Base-by-base conservation (phyloP, 2,888 invertebrate genomes). In the Napeogenes inachia region DNA sequence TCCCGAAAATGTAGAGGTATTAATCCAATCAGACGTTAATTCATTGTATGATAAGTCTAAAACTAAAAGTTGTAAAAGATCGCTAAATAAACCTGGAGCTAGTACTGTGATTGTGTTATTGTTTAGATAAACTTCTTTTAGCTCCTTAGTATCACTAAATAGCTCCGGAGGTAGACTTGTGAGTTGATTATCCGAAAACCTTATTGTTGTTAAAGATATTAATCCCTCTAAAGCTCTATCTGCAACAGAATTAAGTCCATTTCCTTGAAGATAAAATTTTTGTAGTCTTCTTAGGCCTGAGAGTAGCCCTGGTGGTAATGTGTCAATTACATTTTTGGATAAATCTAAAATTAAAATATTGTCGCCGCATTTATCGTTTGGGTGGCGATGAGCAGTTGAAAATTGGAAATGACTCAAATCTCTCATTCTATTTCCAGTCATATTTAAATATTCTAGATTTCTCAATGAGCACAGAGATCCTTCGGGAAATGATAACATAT, bases 91-190 rank as follows among this genome's bases (percentile, higher is more conserved):
- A 33, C 95, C 95, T 10, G 95, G 95, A 56, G 95, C 95, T 45
- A 96, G 85, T 13, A 96, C 95, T 73, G 94, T 94, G 64, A 97
- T 93, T 46, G 95, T 94, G 82, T 97, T 97, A 80, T 96, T 96
- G 76, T 94, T 94, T 62, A 96, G 85, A 81, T 96, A 95, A 76
- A 96, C 93, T 85, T 96, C 95, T 81, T 94, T 94, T 54, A 96
- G 89, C 69, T 95, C 94, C 73, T 94, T 92, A 46, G 95, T 93
- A 76, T 96, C 95, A 74, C 94, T 91, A 80, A 97, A 96, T 60
- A 97, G 88, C 80, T 96, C 95, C 2, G 96, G 95, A 32, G 97
- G 96, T 68, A 97, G 90, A 77, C 94, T 95, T 65, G 93, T 93
- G 68, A 97, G 92, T 72, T 94, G 93, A 84, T 97, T 97, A 81